Percentiles rank a stretch among this genome's conserved stretches.
Conservation (phyloP, 2,888 invertebrate genomes). For the Leptopilina syphax region DNA sequence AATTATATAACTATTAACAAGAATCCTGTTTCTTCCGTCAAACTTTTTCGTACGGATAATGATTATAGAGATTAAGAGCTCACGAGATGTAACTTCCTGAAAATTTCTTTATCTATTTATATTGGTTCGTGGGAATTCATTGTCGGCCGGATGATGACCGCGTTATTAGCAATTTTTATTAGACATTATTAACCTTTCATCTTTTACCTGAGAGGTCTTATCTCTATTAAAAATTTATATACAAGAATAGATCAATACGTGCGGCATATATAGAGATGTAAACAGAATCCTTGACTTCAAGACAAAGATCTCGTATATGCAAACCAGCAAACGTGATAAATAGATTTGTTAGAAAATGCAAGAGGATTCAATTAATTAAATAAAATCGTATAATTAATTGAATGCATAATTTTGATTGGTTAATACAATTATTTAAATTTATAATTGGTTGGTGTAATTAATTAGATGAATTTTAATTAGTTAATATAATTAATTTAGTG, state of each 20-base stretch:
- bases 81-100: slow-evolving; percentile 40
- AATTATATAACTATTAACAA: slow-evolving; percentile 31
- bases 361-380: too few relatives aligned
- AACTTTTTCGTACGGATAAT: slow-evolving; percentile 1
- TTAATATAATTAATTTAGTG: too few relatives aligned
- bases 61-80: slow-evolving; percentile 33
- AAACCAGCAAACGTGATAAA: too few relatives aligned
- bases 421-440: too few relatives aligned
- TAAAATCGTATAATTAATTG: too few relatives aligned
- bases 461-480: too few relatives aligned
- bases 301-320: too few relatives aligned
- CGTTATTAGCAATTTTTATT: slow-evolving; percentile 36
- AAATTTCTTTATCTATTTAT: slow-evolving; percentile 24
- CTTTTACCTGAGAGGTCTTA: slow-evolving; percentile 22
- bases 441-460: too few relatives aligned
- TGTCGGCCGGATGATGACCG: slow-evolving; percentile 34
- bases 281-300: neutral
- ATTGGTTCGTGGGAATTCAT: slow-evolving; percentile 34
- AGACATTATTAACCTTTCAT: slow-evolving; percentile 27
- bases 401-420: too few relatives aligned
- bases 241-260: too few relatives aligned
- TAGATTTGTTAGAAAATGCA: too few relatives aligned
- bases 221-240: slow-evolving; percentile 2
- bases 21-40: slow-evolving; percentile 22
- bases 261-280: neutral